These are phyloP conservation scores for Pantelozetes paolii DNA, from an alignment of 2,888 invertebrate species.

Conservation along the genomic window DNA sequence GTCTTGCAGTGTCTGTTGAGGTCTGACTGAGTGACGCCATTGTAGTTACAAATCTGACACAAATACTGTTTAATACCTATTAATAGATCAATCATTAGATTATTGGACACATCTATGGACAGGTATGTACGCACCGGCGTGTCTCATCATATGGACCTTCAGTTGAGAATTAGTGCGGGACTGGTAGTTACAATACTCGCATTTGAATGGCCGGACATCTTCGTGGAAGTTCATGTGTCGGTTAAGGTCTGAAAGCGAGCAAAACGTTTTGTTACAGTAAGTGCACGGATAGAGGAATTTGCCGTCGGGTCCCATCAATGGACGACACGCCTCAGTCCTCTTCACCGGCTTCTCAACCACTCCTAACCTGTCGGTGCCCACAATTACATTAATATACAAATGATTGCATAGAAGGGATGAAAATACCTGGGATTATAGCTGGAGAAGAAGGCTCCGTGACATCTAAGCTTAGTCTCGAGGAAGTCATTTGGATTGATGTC, in stretches of 20 bases:
- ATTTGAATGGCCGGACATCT: slow-evolving; percentile 47
- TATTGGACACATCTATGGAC: not conserved
- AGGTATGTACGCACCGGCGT: slow-evolving; percentile 51
- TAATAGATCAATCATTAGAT: slow-evolving; percentile 6
- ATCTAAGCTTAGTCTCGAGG: slow-evolving; percentile 27
- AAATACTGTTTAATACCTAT: slow-evolving; percentile 55
- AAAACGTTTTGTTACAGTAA: slow-evolving; percentile 54
- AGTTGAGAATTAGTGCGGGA: slow-evolving; percentile 53
- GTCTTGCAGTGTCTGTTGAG: slow-evolving; percentile 56
- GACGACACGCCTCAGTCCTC: slow-evolving; percentile 50
- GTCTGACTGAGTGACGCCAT: slow-evolving; percentile 56
- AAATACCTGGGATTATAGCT: slow-evolving; percentile 43
- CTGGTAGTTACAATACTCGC: slow-evolving; percentile 46
- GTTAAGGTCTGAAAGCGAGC: slow-evolving; percentile 54
- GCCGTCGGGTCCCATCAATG: slow-evolving; percentile 52
- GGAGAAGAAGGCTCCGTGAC: slow-evolving; percentile 41
- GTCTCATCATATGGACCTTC: slow-evolving; percentile 56
- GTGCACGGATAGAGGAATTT: slow-evolving; percentile 53
- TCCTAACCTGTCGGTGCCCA: slow-evolving; percentile 32
- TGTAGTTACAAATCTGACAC: slow-evolving; percentile 55
- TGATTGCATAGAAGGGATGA: not conserved
- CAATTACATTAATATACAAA: not conserved
- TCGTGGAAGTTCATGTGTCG: slow-evolving; percentile 56
- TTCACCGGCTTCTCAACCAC: slow-evolving; percentile 40
- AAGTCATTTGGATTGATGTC: slow-evolving; percentile 16